A percentile compares a stretch with the other conserved stretches of the same genome.
These are phyloP conservation scores for Chanos chanos DNA, from an alignment of 2,797 vertebrate genomes.

Conservation along the genomic window DNA sequence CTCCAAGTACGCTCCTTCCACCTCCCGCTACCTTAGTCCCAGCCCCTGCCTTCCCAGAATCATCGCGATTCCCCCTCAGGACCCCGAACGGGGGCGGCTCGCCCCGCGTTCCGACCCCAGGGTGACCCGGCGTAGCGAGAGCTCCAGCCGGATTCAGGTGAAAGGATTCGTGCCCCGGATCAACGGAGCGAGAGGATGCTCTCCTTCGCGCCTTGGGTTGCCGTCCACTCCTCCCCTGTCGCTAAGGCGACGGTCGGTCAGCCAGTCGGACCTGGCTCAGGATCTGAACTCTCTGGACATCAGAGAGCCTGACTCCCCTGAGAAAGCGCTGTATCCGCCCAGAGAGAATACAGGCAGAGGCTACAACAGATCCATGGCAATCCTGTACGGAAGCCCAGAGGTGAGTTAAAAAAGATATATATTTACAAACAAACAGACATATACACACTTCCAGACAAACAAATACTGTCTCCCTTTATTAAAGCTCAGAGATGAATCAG, in stretches of 20 bases:
- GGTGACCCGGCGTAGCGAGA: slow-evolving; percentile 55
- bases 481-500: too few relatives aligned
- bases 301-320: slow-evolving; percentile 49
- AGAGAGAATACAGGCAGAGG: slow-evolving; percentile 16
- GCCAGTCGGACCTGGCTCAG: slow-evolving; percentile 74
- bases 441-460: not conserved
- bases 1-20: slow-evolving; percentile 55
- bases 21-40: slow-evolving; percentile 61
- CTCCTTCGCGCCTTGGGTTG: slow-evolving; percentile 52
- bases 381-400: slow-evolving; percentile 37
- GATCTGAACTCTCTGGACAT: slow-evolving; percentile 72
- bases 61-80: slow-evolving; percentile 49
- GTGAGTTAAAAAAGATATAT: slow-evolving; percentile 24
- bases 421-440: too few relatives aligned
- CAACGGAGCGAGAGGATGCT: slow-evolving; percentile 51
- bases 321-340: slow-evolving; percentile 14
- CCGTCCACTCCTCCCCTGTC: slow-evolving; percentile 46
- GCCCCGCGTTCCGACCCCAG: slow-evolving; percentile 57
- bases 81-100: slow-evolving; percentile 59
- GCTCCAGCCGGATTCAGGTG: slow-evolving; percentile 57
- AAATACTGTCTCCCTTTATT: too few relatives aligned
- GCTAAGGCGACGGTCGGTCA: slow-evolving; percentile 71
- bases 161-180: slow-evolving; percentile 36
- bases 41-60: slow-evolving; percentile 30
- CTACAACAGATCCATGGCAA: slow-evolving; percentile 14